phyloP scores from a whole-genome alignment of 2,797 vertebrate species.

The Ptychadena robeensis region DNA sequence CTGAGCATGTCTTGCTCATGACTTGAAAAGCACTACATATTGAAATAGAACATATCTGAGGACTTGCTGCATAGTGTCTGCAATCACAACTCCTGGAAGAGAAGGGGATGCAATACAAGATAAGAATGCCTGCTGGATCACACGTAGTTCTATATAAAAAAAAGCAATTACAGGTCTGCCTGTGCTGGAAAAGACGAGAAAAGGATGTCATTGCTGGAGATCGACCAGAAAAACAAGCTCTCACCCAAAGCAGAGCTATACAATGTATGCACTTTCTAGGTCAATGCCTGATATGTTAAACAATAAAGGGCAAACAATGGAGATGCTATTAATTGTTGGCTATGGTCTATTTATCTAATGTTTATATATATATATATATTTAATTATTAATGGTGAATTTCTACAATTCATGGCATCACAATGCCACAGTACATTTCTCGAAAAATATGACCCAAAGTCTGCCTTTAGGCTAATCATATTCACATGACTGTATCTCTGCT shows the following conservation, averaged over 20 bases:
- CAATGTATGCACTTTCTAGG: not conserved
- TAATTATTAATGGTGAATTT: not conserved
- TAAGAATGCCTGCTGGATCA: conserved; percentile 1
- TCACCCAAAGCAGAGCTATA: conserved; percentile 11
- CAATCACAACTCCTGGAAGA: not conserved
- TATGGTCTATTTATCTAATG: not conserved
- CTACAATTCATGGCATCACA: not conserved
- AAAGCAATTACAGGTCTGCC: not conserved
- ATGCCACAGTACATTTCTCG: not conserved
- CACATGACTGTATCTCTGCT: not conserved
- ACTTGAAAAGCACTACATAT: not conserved
- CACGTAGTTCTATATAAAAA: not conserved
- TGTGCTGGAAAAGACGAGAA: not conserved
- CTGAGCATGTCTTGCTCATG: conserved; percentile 28
- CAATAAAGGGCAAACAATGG: not conserved
- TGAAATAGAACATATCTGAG: conserved; percentile 6
- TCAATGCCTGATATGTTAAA: not conserved
- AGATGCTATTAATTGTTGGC: not conserved
- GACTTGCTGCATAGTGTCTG: not conserved
- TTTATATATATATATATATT: not conserved
- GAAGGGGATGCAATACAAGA: not conserved
- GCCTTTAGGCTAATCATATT: not conserved
- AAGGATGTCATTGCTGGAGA: not conserved
- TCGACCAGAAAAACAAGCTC: not conserved
- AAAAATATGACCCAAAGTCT: not conserved